phyloP scores from a whole-genome alignment of 2,888 invertebrate genomes.

The Zelleria hepariella region DNA sequence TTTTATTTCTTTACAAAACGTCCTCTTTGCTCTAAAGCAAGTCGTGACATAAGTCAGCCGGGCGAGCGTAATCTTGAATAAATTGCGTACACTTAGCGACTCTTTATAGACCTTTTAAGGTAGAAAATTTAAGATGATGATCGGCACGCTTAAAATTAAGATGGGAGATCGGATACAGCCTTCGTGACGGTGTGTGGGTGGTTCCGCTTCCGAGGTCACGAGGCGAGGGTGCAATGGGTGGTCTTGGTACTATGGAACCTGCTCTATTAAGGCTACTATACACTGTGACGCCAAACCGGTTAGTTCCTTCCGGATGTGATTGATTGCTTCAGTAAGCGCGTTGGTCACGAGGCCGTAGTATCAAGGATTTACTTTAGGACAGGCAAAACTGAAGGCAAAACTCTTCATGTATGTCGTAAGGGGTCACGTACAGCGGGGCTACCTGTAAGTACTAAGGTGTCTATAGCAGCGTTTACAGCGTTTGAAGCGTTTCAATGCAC shows the following conservation, averaged over 20 bases:
- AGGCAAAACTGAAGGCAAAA: no score
- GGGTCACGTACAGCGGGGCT: no score
- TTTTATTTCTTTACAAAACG: slow-evolving; percentile 18
- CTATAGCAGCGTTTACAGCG: no score
- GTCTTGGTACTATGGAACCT: background rate
- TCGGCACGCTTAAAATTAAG: slow-evolving; percentile 71
- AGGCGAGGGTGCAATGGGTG: background rate
- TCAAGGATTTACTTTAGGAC: no score
- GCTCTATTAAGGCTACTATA: no score
- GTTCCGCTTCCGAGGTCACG: slow-evolving; percentile 15
- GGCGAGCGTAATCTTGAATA: slow-evolving; percentile 58
- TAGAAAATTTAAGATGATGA: slow-evolving; percentile 69
- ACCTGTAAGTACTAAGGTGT: no score
- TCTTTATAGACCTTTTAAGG: slow-evolving; percentile 70
- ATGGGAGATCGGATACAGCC: slow-evolving; percentile 45
- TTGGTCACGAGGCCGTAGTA: no score
- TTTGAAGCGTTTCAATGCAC: no score
- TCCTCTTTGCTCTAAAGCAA: slow-evolving; percentile 34
- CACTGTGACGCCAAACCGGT: no score
- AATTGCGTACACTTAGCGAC: slow-evolving; percentile 67
- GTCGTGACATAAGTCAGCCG: slow-evolving; percentile 60
- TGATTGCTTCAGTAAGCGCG: no score
- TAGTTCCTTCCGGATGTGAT: no score
- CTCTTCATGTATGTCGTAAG: no score
- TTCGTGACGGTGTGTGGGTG: slow-evolving; percentile 66